Percentiles rank a stretch among this genome's conserved stretches.
These are phyloP conservation scores for Camelus bactrianus DNA, from an alignment of 2,113 vertebrate genomes.

Conservation along the genomic window DNA sequence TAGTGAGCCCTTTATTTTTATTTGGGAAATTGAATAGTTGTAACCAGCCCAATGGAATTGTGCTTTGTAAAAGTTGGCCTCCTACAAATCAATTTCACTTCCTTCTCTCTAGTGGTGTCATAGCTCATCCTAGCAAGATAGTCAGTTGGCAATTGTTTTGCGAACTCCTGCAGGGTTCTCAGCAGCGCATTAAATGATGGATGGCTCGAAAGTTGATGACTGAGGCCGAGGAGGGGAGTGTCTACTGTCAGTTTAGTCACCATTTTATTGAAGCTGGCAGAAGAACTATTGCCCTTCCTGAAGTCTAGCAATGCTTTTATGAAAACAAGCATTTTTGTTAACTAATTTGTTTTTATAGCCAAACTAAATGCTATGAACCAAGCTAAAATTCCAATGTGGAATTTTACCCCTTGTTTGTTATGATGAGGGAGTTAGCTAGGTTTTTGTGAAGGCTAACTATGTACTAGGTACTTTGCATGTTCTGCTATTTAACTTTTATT, in stretches of 20 bases:
- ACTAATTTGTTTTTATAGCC: background rate
- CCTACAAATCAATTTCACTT: slow-evolving; percentile 66
- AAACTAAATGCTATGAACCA: slow-evolving; percentile 23
- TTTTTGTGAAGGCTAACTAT: background rate
- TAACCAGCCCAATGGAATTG: slow-evolving; percentile 62
- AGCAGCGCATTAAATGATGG: slow-evolving; percentile 64
- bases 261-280: slow-evolving; percentile 47
- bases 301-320: background rate
- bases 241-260: slow-evolving; percentile 7
- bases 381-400: background rate
- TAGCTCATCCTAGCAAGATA: slow-evolving; percentile 70
- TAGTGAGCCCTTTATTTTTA: slow-evolving; percentile 53
- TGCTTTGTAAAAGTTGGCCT: slow-evolving; percentile 68
- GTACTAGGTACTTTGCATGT: background rate
- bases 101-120: slow-evolving; percentile 44
- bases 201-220: slow-evolving; percentile 33
- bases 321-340: slow-evolving; percentile 45
- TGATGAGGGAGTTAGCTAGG: background rate
- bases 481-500: slow-evolving; percentile 28
- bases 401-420: background rate
- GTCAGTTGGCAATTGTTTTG: slow-evolving; percentile 53
- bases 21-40: slow-evolving; percentile 62
- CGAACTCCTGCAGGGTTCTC: slow-evolving; percentile 65
- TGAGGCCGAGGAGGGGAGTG: background rate
- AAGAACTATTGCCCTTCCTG: slow-evolving; percentile 11